Base-by-base conservation (phyloP, 2,888 invertebrate genomes). In the Iphiclides podalirius region DNA sequence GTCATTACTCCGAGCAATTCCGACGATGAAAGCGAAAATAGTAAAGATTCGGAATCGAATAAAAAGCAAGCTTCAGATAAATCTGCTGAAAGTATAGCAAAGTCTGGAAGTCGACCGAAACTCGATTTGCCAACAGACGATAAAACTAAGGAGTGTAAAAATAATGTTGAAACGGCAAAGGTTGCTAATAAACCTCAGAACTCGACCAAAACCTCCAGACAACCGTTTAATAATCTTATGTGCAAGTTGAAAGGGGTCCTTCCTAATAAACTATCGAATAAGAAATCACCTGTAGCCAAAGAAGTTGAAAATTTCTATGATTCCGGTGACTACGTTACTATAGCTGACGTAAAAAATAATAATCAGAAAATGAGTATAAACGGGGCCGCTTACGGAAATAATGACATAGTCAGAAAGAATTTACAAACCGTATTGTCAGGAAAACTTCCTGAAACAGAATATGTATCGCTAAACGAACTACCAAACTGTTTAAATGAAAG, bases 1-100 rank as follows among this genome's bases (percentile, higher is more conserved):
- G 95, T 96, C 1, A 96, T 96, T 41, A 96, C 96, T 11, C 96
- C 96, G 2, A 93, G 94, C 0, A 94, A 94, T 53, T 96, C 96
- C 55, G 96, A 96, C 62, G 96, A 96, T 66, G 96, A 96, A 74
- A 93, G 92, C 58, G 90, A 91, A 71, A 71, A 65, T 28, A 79
- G 78, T 60, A 85, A 79, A 67, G 76, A 72, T 36, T 64, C 68
- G 9, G 77, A 76, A 26, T 58, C 56, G 12, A 57, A 59, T 17
- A 73, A 67, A 57, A 72, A 68, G 61, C 61, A 61, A 52, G 66
- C 63, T 35, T 52, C 43, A 39, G 73, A 59, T 53, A 72, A 56
- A 59, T 57, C 55, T 40, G 44, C 47, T 37, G 61, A 63, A 20
- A 52, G 75, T 63, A 65, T 87, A 71, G 53, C 68, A 34, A 58